These are phyloP conservation scores for Corydoras sp. DNA, from an alignment of 2,113 vertebrate genomes.

Conservation along the genomic window DNA sequence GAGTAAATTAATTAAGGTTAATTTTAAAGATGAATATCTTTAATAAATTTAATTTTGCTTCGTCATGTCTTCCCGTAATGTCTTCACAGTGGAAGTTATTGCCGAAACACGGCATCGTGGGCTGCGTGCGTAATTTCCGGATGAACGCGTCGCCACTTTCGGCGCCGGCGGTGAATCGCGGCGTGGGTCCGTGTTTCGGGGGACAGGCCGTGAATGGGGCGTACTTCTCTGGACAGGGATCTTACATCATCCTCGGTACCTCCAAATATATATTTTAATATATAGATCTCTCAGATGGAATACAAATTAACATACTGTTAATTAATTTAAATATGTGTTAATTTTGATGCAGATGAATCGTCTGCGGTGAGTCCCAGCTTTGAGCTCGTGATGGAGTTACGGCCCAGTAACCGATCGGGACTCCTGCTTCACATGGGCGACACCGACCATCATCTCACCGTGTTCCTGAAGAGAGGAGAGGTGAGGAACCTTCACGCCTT, in stretches of 20 bases:
- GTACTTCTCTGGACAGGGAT: constrained; percentile 80
- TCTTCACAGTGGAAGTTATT: constrained; percentile 66
- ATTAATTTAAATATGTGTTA: background rate
- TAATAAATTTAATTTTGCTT: too few relatives aligned
- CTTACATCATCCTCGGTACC: constrained; percentile 72
- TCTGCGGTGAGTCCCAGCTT: constrained; percentile 70
- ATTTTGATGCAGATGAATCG: constrained; percentile 63
- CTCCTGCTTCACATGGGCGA: constrained; percentile 74
- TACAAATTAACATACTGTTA: too few relatives aligned
- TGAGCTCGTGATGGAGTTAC: constrained; percentile 75
- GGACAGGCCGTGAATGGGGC: constrained; percentile 71
- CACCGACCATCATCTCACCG: constrained; percentile 62
- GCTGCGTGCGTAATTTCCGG: constrained; percentile 83
- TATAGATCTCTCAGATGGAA: too few relatives aligned
- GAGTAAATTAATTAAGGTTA: too few relatives aligned
- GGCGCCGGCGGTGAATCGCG: constrained; percentile 61
- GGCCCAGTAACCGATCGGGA: constrained; percentile 69
- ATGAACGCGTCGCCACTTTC: constrained; percentile 68
- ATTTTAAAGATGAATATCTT: too few relatives aligned
- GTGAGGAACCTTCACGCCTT: constrained; percentile 53
- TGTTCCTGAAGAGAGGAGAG: constrained; percentile 80
- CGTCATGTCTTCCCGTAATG: background rate
- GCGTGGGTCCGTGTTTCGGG: constrained; percentile 74
- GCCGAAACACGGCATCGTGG: constrained; percentile 74
- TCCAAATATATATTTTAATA: too few relatives aligned